Evolutionary conservation across 2,797 vertebrate species (phyloP), one percentile per base, ranked within the genome.

Genomic region (Esox masquinongy): DNA sequence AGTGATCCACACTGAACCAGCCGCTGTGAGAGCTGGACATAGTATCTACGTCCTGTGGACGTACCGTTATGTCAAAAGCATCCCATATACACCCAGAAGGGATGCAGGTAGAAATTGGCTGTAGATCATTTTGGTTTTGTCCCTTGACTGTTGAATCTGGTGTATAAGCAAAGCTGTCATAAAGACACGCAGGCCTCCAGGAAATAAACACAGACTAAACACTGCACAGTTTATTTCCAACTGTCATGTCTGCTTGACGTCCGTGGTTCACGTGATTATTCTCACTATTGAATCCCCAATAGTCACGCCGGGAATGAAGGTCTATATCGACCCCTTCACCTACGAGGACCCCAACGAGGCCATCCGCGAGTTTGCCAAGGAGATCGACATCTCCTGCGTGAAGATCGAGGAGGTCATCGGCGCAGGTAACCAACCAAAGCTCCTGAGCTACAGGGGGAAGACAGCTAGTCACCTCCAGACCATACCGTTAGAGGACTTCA

Each of bases 351-450:
- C 98, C 63, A 99, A 99, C 0, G 98, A 99, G 93, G 98, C 98
- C 0, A 96, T 99, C 74, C 95, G 97, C 73, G 98, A 99, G 87
- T 99, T 99, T 9, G 98, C 98, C 88, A 99, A 99, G 92, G 98
- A 99, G 90, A 99, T 99, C 1, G 98, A 99, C 74, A 96, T 99
- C 81, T 99, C 98, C 82, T 98, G 97, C 16, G 98, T 99, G 92
- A 99, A 99, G 94, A 99, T 99, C 14, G 98, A 99, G 94, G 97
- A 99, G 92, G 98, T 99, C 92, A 99, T 99, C 50, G 98, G 98
- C 91, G 98, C 98, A 95, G 98, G 98, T 95, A 95, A 96, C 96
- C 96, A 86, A 88, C 75, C 84, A 79, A 92, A 93, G 93, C 93
- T 94, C 91, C 92, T 94, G 92, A 92, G 91, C 93, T 91, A 92